A percentile compares a stretch with the other conserved stretches of the same genome.
Conservation (phyloP, 2,113 vertebrate genomes). For the Paracanthobrama guichenoti region DNA sequence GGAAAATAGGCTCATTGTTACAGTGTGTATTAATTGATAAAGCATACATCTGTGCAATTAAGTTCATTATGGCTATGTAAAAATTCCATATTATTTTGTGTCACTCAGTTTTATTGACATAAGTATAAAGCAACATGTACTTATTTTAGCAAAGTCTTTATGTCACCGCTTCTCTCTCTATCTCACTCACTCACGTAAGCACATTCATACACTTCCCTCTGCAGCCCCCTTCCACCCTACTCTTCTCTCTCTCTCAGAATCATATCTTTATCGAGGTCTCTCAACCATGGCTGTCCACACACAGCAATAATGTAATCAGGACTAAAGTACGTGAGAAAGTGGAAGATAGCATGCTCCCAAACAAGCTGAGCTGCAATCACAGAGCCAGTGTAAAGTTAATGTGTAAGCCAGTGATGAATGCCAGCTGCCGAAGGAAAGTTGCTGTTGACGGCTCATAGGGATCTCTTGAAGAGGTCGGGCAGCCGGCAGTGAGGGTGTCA, state of each 20-base stretch:
- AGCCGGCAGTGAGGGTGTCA: neutral
- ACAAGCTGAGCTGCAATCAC: slow-evolving; percentile 70
- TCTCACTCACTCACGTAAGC: neutral
- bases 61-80: neutral
- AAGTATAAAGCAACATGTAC: neutral
- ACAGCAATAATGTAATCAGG: slow-evolving; percentile 84
- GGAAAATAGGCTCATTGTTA: slow-evolving; percentile 1
- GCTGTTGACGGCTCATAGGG: slow-evolving; percentile 39
- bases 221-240: slow-evolving; percentile 26
- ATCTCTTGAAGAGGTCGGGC: slow-evolving; percentile 48
- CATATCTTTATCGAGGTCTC: slow-evolving; percentile 90
- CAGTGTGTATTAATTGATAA: neutral
- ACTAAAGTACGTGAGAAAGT: slow-evolving; percentile 90
- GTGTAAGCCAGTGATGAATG: slow-evolving; percentile 68
- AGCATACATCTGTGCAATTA: neutral
- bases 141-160: neutral
- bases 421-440: slow-evolving; percentile 37
- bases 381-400: slow-evolving; percentile 65
- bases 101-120: neutral
- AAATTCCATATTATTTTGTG: neutral
- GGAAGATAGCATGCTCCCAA: slow-evolving; percentile 81
- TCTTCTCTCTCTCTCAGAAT: slow-evolving; percentile 68
- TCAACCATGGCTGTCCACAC: slow-evolving; percentile 80
- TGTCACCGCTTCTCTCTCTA: slow-evolving; percentile 12
- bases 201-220: slow-evolving; percentile 36